Base-by-base conservation (phyloP, 2,113 vertebrate genomes). In the Xyrauchen texanus region DNA sequence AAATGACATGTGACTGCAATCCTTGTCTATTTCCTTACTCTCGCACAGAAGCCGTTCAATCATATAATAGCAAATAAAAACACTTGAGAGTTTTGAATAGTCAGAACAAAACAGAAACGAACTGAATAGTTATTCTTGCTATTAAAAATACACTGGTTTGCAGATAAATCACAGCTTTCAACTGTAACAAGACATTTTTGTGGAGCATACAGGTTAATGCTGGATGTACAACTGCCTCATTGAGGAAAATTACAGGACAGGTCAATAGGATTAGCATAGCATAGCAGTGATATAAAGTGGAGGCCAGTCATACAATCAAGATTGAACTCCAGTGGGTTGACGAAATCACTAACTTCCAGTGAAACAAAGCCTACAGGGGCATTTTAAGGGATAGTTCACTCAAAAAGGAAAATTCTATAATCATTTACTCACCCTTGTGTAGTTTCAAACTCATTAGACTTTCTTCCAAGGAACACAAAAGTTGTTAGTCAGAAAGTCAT, bases 261-360 rank as follows among this genome's bases (percentile, higher is more conserved):
- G 21, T 55, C 12, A 76, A 76, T n/a, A 45, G 9, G 49, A 45
- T 53, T 63, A 55, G 45, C n/a, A n/a, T 55, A 5, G 45, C 9
- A 52, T 45, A 16, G 49, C 16, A 60, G 10, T 4, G 10, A 12
- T 58, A n/a, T 58, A 58, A 58, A 15, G 53, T 64, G 49, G n/a
- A 49, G 12, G 49, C 60, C 60, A 42, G 60, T 13, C 49, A n/a
- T 67, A 66, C 69, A 49, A 45, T 78, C 52, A 76, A 79, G 79
- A 66, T 1, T 34, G 21, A 34, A 34, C 21, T 34, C 21, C 21
- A 34, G 21, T 34, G 21, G 21, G 21, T 34, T 1, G 21, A 34
- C 34, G 12, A 0, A n/a, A 69, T 5, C 7, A 16, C 52, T 16
- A 10, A 49, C 42, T 58, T 16, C 42, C 10, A n/a, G 21, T 66